Evolutionary conservation across 2,113 vertebrate genomes (phyloP).

Genomic region (Lophotis ruficrista): DNA sequence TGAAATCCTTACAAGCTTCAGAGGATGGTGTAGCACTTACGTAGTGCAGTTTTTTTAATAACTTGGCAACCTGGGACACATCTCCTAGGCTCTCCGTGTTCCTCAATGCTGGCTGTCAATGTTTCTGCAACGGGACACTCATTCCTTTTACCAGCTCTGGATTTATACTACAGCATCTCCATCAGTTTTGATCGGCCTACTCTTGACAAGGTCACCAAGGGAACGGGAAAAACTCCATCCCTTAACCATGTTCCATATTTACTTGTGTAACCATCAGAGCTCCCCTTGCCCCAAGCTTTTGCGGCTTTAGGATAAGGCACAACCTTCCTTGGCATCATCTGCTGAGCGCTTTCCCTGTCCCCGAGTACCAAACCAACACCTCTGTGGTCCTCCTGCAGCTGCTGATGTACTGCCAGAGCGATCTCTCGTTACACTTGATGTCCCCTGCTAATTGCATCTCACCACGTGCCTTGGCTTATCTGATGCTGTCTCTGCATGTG

Average conservation of each 20-base stretch:
- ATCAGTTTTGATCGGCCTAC: neutral
- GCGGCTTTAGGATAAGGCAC: neutral
- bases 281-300: neutral
- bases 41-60: neutral
- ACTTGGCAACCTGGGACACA: neutral
- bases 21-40: neutral
- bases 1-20: neutral
- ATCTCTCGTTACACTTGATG: slow-evolving; percentile 42
- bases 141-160: neutral
- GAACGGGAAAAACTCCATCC: neutral
- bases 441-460: slow-evolving; percentile 66
- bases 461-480: slow-evolving; percentile 40
- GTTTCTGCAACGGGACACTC: neutral
- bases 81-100: neutral
- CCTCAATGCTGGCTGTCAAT: neutral
- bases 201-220: neutral
- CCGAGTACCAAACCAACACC: neutral
- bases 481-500: slow-evolving; percentile 28
- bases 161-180: neutral
- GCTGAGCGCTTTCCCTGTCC: neutral
- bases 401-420: slow-evolving; percentile 9
- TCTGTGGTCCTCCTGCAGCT: neutral
- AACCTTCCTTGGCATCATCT: neutral
- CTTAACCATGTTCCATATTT: neutral
- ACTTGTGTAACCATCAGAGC: neutral